Evolutionary conservation across 2,888 invertebrate species (phyloP), one percentile per base, ranked within the genome.

Genomic region (Phragmatobia fuliginosa): DNA sequence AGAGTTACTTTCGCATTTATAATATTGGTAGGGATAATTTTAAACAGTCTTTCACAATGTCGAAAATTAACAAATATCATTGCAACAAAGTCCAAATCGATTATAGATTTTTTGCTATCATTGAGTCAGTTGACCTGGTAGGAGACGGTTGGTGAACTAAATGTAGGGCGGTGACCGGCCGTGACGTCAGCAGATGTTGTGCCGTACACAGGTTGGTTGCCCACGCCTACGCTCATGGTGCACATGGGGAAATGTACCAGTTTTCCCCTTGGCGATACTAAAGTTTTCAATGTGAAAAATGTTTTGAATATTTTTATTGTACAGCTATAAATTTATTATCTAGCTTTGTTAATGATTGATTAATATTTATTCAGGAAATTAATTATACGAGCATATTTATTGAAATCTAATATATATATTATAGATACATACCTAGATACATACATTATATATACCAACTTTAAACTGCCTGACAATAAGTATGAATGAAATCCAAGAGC

Each of bases 141-240:
- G 66, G 32, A 75, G 74, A 73, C 80, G 78, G 80, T 80, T 77
- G 78, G 49, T 74, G 82, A 80, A 80, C 80, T 66, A 65, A 68
- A 21, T 64, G 14, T 64, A 66, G 66, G 75, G 72, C 71, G 71
- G 71, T 82, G 80, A 80, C 80, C 81, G 82, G 56, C 67, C 33
- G 25, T 80, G 82, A 77, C 80, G 80, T 80, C 81, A 81, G 28
- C 56, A 58, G 31, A 63, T 67, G 63, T 64, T 67, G 64, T 71
- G 62, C 45, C 61, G 32, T 60, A 63, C 70, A 67, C 71, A 71
- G 77, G 70, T 76, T 73, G 31, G 60, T 45, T 67, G 18, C 38
- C 70, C 45, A 62, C 66, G 31, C 60, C 66, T 8, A 61, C 56
- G n/a, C 65, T 11, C 28, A 32, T 66, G 69, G 60, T 33, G 28